These are phyloP conservation scores for Euphydryas editha DNA, from an alignment of 2,888 invertebrate genomes.

Conservation along the genomic window DNA sequence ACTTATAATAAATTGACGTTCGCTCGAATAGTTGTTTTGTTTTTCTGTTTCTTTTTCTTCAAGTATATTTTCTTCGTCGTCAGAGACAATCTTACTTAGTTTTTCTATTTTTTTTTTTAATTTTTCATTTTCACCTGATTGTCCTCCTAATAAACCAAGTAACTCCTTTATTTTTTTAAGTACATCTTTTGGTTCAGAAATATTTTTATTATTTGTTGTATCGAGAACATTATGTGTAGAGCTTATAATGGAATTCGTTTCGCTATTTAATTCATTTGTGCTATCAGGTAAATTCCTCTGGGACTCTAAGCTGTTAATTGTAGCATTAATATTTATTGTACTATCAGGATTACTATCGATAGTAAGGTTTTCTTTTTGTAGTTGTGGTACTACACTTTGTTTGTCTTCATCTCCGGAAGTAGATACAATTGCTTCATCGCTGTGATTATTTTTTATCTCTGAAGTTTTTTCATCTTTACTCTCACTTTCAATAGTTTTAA, in stretches of 20 bases:
- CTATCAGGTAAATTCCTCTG: constrained; percentile 56
- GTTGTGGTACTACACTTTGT: neutral
- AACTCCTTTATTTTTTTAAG: constrained; percentile 79
- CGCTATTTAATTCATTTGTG: constrained; percentile 59
- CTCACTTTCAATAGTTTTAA: neutral
- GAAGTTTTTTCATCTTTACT: neutral
- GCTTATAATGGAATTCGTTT: constrained; percentile 58
- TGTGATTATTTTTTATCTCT: constrained; percentile 21
- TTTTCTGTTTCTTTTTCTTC: constrained; percentile 18
- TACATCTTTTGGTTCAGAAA: constrained; percentile 53
- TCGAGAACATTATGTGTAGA: constrained; percentile 56
- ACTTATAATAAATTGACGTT: neutral
- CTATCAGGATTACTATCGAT: constrained; percentile 64
- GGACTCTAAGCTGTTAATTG: constrained; percentile 29
- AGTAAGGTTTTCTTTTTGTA: constrained; percentile 40
- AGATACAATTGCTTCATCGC: constrained; percentile 57
- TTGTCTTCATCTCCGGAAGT: constrained; percentile 52
- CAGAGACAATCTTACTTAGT: constrained; percentile 81
- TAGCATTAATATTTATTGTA: constrained; percentile 58
- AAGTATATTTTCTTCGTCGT: constrained; percentile 62
- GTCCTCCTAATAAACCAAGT: constrained; percentile 68
- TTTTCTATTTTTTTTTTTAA: constrained; percentile 84
- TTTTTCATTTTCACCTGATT: constrained; percentile 73
- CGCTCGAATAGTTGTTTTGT: constrained; percentile 6
- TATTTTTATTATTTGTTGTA: constrained; percentile 27